Evolutionary conservation across 2,797 vertebrate genomes (phyloP), one percentile per base, ranked within the genome.

Genomic region (Lepus townsendii): DNA sequence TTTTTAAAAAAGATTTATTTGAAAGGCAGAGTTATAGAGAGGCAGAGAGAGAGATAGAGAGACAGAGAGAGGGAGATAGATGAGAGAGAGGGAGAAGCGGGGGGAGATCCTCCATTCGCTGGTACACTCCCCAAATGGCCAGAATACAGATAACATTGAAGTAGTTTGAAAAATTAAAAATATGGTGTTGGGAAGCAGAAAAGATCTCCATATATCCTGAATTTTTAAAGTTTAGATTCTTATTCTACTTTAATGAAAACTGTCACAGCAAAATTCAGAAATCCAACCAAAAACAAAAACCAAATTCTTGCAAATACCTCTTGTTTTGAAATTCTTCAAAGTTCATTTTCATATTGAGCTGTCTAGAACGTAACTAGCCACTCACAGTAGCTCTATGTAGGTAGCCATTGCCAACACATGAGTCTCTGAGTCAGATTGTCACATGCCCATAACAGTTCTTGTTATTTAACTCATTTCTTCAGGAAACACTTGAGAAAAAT

Each of bases 391-490:
- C 91, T 97, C 95, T 97, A 71, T 97, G 98, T 97, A 97, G 3
- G 32, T 7, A 62, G 76, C 65, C 63, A 69, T 62, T 96, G 97
- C 96, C 97, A 98, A 97, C 22, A 35, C 13, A 22, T 98, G 97
- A 98, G 87, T 98, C 97, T 97, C 87, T 19, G n/a, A 96, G 88
- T 97, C 97, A 96, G 93, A 90, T n/a, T 95, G 91, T 88, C 95
- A 98, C 96, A 97, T 97, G 96, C 93, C 96, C 17, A 38, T 71
- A 96, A 14, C 32, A 5, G 85, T 52, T 88, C 30, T 7, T 52
- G n/a, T 83, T 79, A 50, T 38, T 93, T 95, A 82, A 79, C 26
- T 68, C 52, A 77, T 35, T 69, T 22, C 24, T 88, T 85, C 42
- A 82, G 54, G 42, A 84, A 88, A 20, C 26, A 68, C 17, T 42